Conservation (phyloP, 2,797 vertebrate genomes). For the Dipus sagitta region DNA sequence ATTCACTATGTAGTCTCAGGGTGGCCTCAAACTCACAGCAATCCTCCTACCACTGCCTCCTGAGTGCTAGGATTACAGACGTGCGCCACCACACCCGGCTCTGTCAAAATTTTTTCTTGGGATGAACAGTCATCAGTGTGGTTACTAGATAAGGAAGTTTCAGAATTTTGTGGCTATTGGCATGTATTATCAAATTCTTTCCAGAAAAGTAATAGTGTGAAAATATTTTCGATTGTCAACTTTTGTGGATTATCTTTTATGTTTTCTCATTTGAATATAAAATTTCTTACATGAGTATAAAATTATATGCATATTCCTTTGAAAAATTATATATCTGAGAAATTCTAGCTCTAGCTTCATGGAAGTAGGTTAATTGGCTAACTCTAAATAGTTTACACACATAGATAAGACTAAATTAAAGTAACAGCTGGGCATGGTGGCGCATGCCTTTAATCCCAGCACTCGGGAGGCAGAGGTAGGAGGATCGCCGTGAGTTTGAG, state of each 20-base stretch:
- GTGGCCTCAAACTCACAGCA: too few relatives aligned
- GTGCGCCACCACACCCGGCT: too few relatives aligned
- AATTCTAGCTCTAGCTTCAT: not conserved
- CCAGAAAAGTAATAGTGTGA: conserved; percentile 49
- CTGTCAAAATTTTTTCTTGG: conserved; percentile 46
- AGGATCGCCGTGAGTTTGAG: too few relatives aligned
- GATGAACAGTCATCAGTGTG: conserved; percentile 45
- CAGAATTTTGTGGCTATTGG: conserved; percentile 66
- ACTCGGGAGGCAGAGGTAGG: too few relatives aligned
- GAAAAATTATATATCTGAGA: conserved; percentile 48
- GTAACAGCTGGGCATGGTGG: too few relatives aligned
- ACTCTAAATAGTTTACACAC: conserved; percentile 36
- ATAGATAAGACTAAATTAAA: conserved; percentile 13
- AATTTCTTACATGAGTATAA: not conserved
- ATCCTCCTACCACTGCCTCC: too few relatives aligned
- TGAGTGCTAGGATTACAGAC: too few relatives aligned
- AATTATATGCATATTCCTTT: conserved; percentile 51
- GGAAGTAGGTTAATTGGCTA: not conserved
- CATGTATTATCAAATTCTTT: conserved; percentile 66
- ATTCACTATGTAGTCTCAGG: too few relatives aligned
- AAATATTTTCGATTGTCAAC: conserved; percentile 64
- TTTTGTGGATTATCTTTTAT: conserved; percentile 46
- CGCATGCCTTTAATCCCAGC: too few relatives aligned
- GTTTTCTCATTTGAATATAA: not conserved
- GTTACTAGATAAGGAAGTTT: conserved; percentile 46